Conservation (phyloP, 2,888 invertebrate genomes). For the Metallyticus violacea region DNA sequence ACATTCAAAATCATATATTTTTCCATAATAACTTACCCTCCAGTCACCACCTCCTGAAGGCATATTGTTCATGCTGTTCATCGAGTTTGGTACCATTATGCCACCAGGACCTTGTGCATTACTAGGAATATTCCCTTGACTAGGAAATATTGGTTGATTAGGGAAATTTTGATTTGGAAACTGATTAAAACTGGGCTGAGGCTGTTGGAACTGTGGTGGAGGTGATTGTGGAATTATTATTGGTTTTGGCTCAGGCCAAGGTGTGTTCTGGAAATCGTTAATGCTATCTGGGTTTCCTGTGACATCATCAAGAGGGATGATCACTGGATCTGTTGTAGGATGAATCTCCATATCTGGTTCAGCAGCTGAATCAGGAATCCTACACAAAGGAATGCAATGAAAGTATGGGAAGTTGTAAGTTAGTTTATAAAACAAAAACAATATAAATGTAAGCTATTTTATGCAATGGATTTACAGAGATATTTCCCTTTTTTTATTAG, state of each 20-base stretch:
- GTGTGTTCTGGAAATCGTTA: conserved; percentile 71
- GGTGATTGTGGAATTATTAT: conserved; percentile 49
- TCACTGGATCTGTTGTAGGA: conserved; percentile 69
- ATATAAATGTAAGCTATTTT: background rate
- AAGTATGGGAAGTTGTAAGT: background rate
- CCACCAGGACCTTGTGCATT: conserved; percentile 17
- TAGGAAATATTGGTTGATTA: conserved; percentile 11
- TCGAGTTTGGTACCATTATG: conserved; percentile 10
- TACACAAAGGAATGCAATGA: too few relatives aligned
- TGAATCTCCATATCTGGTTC: conserved; percentile 86
- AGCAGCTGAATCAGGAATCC: conserved; percentile 79
- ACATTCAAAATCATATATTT: too few relatives aligned
- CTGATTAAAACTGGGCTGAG: background rate
- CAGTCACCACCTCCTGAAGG: conserved; percentile 33
- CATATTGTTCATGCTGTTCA: conserved; percentile 12
- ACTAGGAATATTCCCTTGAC: conserved; percentile 11
- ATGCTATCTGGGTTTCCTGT: conserved; percentile 78
- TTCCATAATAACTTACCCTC: conserved; percentile 37
- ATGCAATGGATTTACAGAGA: too few relatives aligned
- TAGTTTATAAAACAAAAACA: background rate
- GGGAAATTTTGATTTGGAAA: conserved; percentile 29
- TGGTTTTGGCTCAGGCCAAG: conserved; percentile 84
- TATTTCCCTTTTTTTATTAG: too few relatives aligned
- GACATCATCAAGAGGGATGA: conserved; percentile 86
- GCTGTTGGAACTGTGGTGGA: conserved; percentile 22